A percentile compares a stretch with the other conserved stretches of the same genome.
These are phyloP conservation scores for Micropterix aruncella DNA, from an alignment of 2,888 invertebrate genomes.

Conservation along the genomic window DNA sequence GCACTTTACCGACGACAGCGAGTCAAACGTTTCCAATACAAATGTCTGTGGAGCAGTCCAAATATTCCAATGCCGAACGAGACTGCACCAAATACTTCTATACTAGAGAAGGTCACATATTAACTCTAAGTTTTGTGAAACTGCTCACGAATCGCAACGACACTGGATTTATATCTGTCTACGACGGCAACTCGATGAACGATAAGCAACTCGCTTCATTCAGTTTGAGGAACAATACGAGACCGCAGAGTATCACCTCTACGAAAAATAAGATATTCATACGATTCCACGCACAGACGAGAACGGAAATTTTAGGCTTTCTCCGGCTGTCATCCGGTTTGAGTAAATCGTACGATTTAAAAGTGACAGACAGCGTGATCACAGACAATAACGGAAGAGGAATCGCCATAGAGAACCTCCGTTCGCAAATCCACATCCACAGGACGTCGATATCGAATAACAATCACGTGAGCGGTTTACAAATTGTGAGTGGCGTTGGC, in stretches of 20 bases:
- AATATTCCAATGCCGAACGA: constrained; percentile 53
- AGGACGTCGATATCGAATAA: constrained; percentile 74
- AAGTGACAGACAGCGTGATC: constrained; percentile 72
- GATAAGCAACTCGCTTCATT: constrained; percentile 60
- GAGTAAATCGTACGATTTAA: constrained; percentile 72
- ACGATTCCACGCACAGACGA: constrained; percentile 59
- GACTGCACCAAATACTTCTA: constrained; percentile 71
- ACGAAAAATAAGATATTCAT: constrained; percentile 68
- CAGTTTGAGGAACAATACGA: constrained; percentile 66
- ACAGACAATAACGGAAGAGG: constrained; percentile 89
- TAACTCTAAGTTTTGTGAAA: constrained; percentile 77
- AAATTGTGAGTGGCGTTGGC: constrained; percentile 81
- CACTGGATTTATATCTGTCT: constrained; percentile 60
- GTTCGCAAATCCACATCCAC: constrained; percentile 79
- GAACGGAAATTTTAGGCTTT: constrained; percentile 61
- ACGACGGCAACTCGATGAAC: constrained; percentile 59
- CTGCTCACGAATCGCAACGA: constrained; percentile 64
- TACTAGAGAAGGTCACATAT: constrained; percentile 59
- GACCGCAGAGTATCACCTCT: constrained; percentile 80
- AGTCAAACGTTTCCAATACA: constrained; percentile 81
- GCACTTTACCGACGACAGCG: constrained; percentile 67
- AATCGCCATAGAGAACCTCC: constrained; percentile 81
- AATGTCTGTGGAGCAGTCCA: constrained; percentile 66
- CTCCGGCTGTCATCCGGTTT: constrained; percentile 65
- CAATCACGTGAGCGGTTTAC: constrained; percentile 80